These are phyloP conservation scores for Mya arenaria DNA, from an alignment of 1,140 invertebrate species.

Conservation along the genomic window DNA sequence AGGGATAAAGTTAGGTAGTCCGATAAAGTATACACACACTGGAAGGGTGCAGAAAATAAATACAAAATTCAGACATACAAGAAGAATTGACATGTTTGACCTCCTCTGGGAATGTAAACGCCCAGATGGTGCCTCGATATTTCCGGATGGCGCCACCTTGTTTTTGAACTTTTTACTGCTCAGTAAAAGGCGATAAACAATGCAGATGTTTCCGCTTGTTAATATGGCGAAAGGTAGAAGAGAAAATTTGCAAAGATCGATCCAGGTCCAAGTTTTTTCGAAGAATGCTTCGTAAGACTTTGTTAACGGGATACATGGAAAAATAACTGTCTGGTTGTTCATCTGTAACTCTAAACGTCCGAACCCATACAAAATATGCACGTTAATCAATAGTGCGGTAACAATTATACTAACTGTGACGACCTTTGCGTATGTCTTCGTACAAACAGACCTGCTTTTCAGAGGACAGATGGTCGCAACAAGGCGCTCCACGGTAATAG, in stretches of 20 bases:
- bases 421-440: background rate
- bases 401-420: background rate
- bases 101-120: too few species aligned
- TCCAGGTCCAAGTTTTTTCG: background rate
- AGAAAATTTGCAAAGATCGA: conserved; percentile 16
- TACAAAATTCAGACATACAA: conserved; percentile 8
- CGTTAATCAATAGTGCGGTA: background rate
- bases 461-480: conserved; percentile 61
- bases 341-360: background rate
- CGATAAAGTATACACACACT: conserved; percentile 5
- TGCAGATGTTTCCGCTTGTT: conserved; percentile 5
- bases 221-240: conserved; percentile 4
- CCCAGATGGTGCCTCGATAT: background rate
- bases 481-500: conserved; percentile 64
- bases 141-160: background rate
- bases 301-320: background rate
- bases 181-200: background rate
- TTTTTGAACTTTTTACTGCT: background rate
- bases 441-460: conserved; percentile 42
- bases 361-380: conserved; percentile 25
- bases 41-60: conserved; percentile 27
- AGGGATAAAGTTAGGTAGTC: background rate
- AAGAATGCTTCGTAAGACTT: background rate
- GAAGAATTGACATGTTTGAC: conserved; percentile 14
- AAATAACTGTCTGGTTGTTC: background rate